Evolutionary conservation across 2,888 invertebrate genomes (phyloP).

Genomic region (Marasmarcha lunaedactyla): DNA sequence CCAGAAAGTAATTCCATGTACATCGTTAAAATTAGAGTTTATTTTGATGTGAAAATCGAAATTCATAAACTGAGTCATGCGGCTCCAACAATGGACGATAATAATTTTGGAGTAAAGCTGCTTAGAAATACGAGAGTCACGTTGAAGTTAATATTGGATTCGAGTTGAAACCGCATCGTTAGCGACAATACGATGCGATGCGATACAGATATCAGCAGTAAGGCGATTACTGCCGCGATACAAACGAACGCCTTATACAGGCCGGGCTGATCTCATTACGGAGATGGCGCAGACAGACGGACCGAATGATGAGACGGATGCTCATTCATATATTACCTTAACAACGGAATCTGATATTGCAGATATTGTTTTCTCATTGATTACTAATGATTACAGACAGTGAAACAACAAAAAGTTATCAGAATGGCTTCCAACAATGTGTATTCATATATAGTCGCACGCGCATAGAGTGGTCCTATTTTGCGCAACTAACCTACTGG

Average conservation of each 20-base stretch:
- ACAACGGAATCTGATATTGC: no score
- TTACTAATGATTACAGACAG: no score
- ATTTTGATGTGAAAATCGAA: no score
- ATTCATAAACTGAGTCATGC: no score
- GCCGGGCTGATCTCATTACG: constrained; percentile 32
- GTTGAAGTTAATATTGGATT: constrained; percentile 7
- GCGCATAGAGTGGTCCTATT: background rate
- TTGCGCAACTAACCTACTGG: constrained; percentile 11
- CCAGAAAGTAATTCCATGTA: background rate
- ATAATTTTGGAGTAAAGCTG: background rate
- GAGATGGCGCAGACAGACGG: constrained; percentile 14
- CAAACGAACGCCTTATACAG: constrained; percentile 50
- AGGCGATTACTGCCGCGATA: constrained; percentile 38
- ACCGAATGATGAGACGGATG: constrained; percentile 25
- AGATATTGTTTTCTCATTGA: no score
- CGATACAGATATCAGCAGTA: constrained; percentile 41
- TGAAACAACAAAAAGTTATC: no score
- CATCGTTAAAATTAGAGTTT: background rate
- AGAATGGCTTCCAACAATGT: no score
- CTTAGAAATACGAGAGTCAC: constrained; percentile 1
- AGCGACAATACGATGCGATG: constrained; percentile 44
- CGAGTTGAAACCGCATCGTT: constrained; percentile 27
- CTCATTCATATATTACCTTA: no score
- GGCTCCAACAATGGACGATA: no score
- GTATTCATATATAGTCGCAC: no score